Evolutionary conservation across 2,797 vertebrate genomes (phyloP), one percentile per base, ranked within the genome.

Genomic region (Muraenolepis orangiensis): DNA sequence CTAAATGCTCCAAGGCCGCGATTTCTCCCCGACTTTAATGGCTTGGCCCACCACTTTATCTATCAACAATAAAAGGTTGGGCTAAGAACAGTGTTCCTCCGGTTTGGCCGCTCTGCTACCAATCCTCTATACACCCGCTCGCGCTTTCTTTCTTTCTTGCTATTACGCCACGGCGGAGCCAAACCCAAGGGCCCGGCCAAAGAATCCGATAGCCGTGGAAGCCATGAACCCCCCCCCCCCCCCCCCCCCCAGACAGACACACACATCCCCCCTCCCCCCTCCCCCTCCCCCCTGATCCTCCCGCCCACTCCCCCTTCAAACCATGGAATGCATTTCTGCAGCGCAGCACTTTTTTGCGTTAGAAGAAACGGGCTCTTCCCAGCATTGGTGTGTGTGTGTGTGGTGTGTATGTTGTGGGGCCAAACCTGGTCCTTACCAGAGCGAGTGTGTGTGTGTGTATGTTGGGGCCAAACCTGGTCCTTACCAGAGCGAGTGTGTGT

Each of bases 181-280:
- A 93, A 93, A 93, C 78, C 91, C 90, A 38, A 67, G 91, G 91
- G 88, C 86, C 88, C 85, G 82, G 88, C 88, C 86, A 85, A 89
- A 92, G 92, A 94, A 93, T 90, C 91, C 90, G 92, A 94, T 93
- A 94, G 92, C 91, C 93, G 91, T 93, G 93, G 92, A 94, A 93
- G 89, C 90, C 83, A 46, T 80, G 85, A 80, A 85, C 86, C 86
- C 81, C 79, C 64, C 83, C 70, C 72, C 73, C 73, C 79, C 75
- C 34, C 67, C 66, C 74, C 70, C 80, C 23, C 34, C 18, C 12
- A n/a, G n/a, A n/a, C n/a, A n/a, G n/a, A n/a, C n/a, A n/a, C n/a
- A n/a, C n/a, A n/a, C n/a, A n/a, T n/a, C 70, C 80, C 23, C 34
- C 18, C 12, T 78, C 61, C 83, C 70, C 73, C 71, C 74, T 76